These are phyloP conservation scores for Orius insidiosus DNA, from an alignment of 1,140 invertebrate species.

Conservation along the genomic window DNA sequence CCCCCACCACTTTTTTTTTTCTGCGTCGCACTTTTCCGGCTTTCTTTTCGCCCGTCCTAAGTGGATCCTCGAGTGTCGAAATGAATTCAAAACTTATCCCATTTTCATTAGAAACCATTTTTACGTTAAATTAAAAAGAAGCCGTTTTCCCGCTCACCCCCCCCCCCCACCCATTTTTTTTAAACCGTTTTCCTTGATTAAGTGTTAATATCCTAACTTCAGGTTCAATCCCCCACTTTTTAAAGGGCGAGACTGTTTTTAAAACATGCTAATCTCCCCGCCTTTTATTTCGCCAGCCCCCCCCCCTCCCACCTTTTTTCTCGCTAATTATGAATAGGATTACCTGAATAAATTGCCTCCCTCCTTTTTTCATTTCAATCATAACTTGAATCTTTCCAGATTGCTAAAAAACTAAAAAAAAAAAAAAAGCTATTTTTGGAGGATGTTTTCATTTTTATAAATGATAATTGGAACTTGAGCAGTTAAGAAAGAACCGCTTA, in stretches of 20 bases:
- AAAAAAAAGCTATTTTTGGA: too few relatives aligned
- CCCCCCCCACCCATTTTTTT: background rate
- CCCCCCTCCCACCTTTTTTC: background rate
- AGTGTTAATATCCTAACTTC: conserved; percentile 4
- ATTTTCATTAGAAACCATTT: conserved; percentile 8
- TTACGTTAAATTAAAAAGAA: conserved; percentile 7
- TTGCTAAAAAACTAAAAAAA: too few relatives aligned
- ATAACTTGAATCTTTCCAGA: too few relatives aligned
- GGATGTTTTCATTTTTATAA: too few relatives aligned
- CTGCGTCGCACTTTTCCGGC: background rate
- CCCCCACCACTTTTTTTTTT: background rate
- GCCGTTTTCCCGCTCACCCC: background rate
- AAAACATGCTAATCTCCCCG: background rate
- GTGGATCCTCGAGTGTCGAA: background rate
- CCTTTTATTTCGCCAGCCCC: conserved; percentile 1
- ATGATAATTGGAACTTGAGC: too few relatives aligned
- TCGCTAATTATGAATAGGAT: background rate
- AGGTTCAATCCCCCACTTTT: too few relatives aligned
- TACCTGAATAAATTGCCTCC: conserved; percentile 8
- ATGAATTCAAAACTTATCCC: conserved; percentile 6
- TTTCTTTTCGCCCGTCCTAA: background rate
- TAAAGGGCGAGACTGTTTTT: conserved; percentile 3
- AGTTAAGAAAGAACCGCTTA: too few relatives aligned
- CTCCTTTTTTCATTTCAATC: too few relatives aligned
- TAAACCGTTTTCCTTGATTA: background rate